These are phyloP conservation scores for Tenthredo notha DNA, from an alignment of 2,888 invertebrate species.

Conservation along the genomic window DNA sequence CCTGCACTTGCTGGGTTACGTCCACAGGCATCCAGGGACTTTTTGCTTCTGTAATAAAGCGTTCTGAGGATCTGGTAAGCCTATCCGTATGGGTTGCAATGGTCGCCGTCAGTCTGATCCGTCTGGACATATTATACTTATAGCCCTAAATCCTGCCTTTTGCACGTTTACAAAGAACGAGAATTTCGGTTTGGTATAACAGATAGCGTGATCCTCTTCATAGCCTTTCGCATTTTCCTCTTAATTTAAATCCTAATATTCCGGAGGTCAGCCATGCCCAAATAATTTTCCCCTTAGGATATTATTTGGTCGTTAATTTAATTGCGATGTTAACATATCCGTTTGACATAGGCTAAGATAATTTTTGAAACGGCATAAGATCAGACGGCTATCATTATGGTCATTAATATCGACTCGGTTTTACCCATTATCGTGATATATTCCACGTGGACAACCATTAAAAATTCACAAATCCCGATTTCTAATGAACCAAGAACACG, in stretches of 20 bases:
- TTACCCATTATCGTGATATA: background rate
- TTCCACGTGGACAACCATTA: background rate
- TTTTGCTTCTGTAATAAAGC: slow-evolving; percentile 24
- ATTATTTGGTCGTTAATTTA: slow-evolving; percentile 26
- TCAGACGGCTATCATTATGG: background rate
- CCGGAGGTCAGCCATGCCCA: background rate
- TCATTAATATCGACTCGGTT: background rate
- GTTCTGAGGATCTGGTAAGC: slow-evolving; percentile 28
- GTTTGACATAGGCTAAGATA: background rate
- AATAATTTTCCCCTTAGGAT: background rate
- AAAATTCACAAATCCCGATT: background rate
- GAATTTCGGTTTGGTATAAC: background rate
- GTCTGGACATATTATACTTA: slow-evolving; percentile 19
- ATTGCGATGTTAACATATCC: background rate
- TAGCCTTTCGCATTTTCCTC: background rate
- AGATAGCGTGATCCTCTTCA: background rate
- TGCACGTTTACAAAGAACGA: background rate
- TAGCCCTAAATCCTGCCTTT: background rate
- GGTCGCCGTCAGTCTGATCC: slow-evolving; percentile 28
- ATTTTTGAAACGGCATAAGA: background rate
- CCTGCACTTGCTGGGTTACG: background rate
- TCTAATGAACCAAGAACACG: background rate
- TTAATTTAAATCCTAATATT: background rate
- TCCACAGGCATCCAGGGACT: slow-evolving; percentile 2
- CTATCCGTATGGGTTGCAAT: slow-evolving; percentile 17